Conservation (phyloP, 2,888 invertebrate genomes). For the Macaria liturata region DNA sequence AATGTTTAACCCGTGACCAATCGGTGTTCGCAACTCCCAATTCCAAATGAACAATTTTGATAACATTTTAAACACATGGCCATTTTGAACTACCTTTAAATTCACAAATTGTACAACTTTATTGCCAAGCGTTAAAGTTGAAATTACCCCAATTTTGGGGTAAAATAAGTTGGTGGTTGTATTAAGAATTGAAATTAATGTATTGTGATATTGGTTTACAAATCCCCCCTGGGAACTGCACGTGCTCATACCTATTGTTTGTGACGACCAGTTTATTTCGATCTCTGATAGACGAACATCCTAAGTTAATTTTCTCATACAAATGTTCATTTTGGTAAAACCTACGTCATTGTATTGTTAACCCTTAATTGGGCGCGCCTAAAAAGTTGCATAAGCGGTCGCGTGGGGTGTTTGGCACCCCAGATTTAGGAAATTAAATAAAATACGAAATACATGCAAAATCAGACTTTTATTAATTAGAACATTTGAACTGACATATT, state of each 20-base stretch:
- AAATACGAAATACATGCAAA: too few species aligned
- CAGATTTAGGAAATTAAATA: too few species aligned
- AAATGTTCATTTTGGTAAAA: too few species aligned
- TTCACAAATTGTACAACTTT: too few species aligned
- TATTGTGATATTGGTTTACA: conserved; percentile 30
- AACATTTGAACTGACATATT: too few species aligned
- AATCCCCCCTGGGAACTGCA: conserved; percentile 54
- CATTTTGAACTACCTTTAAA: conserved; percentile 13
- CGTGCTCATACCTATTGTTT: conserved; percentile 53
- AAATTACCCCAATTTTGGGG: conserved; percentile 2
- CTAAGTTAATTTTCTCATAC: too few species aligned
- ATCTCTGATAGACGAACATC: conserved; percentile 27
- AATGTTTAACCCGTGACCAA: conserved; percentile 25
- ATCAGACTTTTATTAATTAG: too few species aligned
- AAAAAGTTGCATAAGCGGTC: too few species aligned
- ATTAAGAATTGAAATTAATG: conserved; percentile 26
- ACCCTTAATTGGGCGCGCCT: too few species aligned
- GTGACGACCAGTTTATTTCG: conserved; percentile 41
- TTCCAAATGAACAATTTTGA: conserved; percentile 37
- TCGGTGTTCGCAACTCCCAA: conserved; percentile 33
- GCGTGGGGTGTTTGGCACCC: too few species aligned
- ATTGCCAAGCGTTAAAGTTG: conserved; percentile 6
- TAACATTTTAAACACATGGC: conserved; percentile 30
- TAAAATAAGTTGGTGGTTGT: conserved; percentile 9
- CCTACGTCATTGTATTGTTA: too few species aligned